These are phyloP conservation scores for Torymus tubicola DNA, from an alignment of 2,888 invertebrate species.

Conservation along the genomic window DNA sequence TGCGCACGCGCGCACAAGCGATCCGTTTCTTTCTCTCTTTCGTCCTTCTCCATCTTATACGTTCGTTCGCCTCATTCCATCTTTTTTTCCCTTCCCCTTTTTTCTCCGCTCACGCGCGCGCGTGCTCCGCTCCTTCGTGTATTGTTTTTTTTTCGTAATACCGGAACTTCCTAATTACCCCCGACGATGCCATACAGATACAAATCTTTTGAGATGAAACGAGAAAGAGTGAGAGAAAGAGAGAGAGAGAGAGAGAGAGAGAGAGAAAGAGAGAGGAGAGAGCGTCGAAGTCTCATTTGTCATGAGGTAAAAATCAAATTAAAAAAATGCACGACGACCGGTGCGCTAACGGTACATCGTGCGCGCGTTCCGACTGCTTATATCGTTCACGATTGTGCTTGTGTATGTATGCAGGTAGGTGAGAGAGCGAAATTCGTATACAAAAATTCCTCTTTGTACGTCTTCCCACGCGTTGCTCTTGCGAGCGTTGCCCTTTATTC, in stretches of 20 bases:
- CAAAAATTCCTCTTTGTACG: constrained; percentile 27
- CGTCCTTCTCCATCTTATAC: neutral
- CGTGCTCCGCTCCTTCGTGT: neutral
- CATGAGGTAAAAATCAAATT: constrained; percentile 43
- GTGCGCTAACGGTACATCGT: constrained; percentile 22
- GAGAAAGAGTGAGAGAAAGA: constrained; percentile 5
- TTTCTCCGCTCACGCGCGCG: neutral
- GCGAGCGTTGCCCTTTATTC: constrained; percentile 33
- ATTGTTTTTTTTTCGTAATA: constrained; percentile 6
- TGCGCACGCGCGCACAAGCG: neutral
- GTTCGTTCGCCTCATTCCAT: neutral
- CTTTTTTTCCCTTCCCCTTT: neutral
- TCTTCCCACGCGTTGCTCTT: constrained; percentile 36
- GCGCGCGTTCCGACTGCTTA: neutral
- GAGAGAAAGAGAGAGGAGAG: neutral
- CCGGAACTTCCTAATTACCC: constrained; percentile 55
- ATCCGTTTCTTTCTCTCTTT: constrained; percentile 24
- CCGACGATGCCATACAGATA: constrained; percentile 28
- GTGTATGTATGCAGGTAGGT: constrained; percentile 1
- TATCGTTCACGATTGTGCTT: constrained; percentile 27
- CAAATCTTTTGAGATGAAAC: constrained; percentile 33
- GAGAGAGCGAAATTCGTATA: constrained; percentile 40
- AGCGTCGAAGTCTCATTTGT: constrained; percentile 41
- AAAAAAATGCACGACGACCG: constrained; percentile 3
- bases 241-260: neutral